phyloP scores from a whole-genome alignment of 1,140 invertebrate species.

The Cherax quadricarinatus region DNA sequence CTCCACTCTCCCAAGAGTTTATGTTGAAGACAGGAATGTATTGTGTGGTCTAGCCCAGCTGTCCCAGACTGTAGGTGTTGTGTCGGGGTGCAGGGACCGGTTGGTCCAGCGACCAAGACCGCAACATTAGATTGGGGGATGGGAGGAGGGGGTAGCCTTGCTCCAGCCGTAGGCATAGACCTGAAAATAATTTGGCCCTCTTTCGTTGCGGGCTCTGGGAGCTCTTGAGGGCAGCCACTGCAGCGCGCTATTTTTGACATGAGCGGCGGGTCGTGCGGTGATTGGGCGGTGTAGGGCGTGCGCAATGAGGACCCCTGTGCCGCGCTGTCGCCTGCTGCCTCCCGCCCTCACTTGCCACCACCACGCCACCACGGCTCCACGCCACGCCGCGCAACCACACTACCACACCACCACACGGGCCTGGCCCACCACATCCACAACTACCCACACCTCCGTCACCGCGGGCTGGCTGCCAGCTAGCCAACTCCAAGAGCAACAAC shows the following conservation, averaged over 20 bases:
- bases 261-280: conserved; percentile 30
- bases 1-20: conserved; percentile 10
- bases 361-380: conserved; percentile 63
- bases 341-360: conserved; percentile 67
- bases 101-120: background rate
- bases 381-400: conserved; percentile 67
- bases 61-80: background rate
- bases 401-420: conserved; percentile 59
- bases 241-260: conserved; percentile 67
- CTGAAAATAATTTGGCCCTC: conserved; percentile 69
- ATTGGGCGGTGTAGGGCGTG: conserved; percentile 38
- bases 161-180: conserved; percentile 59
- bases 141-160: conserved; percentile 13
- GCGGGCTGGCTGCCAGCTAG: conserved; percentile 59
- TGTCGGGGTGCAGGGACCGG: background rate
- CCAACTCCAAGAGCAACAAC: conserved; percentile 46
- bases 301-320: background rate
- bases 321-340: conserved; percentile 30
- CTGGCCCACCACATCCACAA: conserved; percentile 47
- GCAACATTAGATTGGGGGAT: background rate
- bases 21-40: conserved; percentile 12
- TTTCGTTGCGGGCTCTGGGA: conserved; percentile 41
- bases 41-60: background rate
- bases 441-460: conserved; percentile 50
- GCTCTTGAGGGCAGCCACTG: conserved; percentile 46